Evolutionary conservation across 2,888 invertebrate species (phyloP).

Genomic region (Parnassius glacialis): DNA sequence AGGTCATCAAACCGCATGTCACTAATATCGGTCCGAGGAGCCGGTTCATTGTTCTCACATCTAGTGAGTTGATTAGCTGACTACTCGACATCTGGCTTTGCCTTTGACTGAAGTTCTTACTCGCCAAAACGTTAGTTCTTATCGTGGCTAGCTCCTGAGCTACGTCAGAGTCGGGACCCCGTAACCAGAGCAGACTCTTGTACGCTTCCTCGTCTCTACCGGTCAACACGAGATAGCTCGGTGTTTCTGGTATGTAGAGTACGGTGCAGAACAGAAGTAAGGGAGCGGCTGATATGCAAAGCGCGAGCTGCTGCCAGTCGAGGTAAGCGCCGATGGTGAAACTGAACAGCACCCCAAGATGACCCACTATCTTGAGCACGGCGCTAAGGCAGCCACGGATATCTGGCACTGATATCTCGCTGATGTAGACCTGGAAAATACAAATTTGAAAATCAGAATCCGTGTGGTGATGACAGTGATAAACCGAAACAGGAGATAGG

Average conservation of each 20-base stretch:
- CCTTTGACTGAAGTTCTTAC: slow-evolving; percentile 73
- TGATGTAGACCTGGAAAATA: slow-evolving; percentile 88
- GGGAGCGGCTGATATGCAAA: slow-evolving; percentile 89
- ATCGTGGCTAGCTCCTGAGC: slow-evolving; percentile 87
- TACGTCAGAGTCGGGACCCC: slow-evolving; percentile 90
- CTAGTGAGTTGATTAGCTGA: slow-evolving; percentile 65
- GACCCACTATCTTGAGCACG: slow-evolving; percentile 91
- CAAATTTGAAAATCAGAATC: neutral
- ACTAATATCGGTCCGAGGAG: slow-evolving; percentile 88
- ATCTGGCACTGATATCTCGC: slow-evolving; percentile 93
- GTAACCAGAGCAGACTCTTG: slow-evolving; percentile 88
- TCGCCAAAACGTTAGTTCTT: slow-evolving; percentile 84
- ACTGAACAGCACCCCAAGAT: slow-evolving; percentile 91
- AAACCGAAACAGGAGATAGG: too few species aligned
- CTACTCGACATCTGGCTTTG: slow-evolving; percentile 70
- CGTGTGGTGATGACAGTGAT: too few species aligned
- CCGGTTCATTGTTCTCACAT: slow-evolving; percentile 71
- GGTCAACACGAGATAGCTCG: slow-evolving; percentile 89
- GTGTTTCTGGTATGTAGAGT: slow-evolving; percentile 93
- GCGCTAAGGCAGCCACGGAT: slow-evolving; percentile 93
- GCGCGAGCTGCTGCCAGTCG: slow-evolving; percentile 92
- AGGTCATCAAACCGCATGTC: slow-evolving; percentile 93
- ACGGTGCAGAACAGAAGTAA: slow-evolving; percentile 88
- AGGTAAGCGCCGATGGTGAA: slow-evolving; percentile 91
- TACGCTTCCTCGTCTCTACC: slow-evolving; percentile 85